phyloP scores from a whole-genome alignment of 1,140 invertebrate genomes.

The Camponotus pennsylvanicus region DNA sequence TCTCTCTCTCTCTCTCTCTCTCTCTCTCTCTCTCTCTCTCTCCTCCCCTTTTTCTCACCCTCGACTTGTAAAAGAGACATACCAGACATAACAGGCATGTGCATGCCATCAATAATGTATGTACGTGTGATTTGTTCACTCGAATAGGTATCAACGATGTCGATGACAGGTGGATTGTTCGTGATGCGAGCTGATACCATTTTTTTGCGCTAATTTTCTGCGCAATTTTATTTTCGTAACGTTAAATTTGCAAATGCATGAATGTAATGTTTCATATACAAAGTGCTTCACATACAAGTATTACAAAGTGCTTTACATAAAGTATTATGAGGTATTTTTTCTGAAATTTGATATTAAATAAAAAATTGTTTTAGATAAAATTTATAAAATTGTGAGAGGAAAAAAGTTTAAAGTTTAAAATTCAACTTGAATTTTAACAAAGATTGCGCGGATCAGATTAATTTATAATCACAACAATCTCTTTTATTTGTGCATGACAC shows the following conservation, averaged over 20 bases:
- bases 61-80: constrained; percentile 32
- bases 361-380: too few species aligned
- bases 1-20: neutral
- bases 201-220: constrained; percentile 10
- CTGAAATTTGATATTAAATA: too few species aligned
- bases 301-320: too few species aligned
- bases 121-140: constrained; percentile 41
- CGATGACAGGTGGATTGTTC: constrained; percentile 64
- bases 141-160: constrained; percentile 69
- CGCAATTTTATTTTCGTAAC: neutral
- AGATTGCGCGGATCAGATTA: too few species aligned
- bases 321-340: too few species aligned
- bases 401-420: too few species aligned
- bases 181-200: constrained; percentile 31
- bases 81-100: constrained; percentile 27
- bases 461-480: too few species aligned
- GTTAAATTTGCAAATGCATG: neutral
- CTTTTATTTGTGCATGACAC: too few species aligned
- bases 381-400: too few species aligned
- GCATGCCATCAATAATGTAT: neutral
- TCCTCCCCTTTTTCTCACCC: neutral
- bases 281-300: too few species aligned
- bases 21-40: neutral
- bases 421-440: too few species aligned
- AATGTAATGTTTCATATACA: too few species aligned